A percentile compares a stretch with the other conserved stretches of the same genome.
Conservation (phyloP, 2,797 vertebrate species). For the Lepidocolaptes lacrymiger region DNA sequence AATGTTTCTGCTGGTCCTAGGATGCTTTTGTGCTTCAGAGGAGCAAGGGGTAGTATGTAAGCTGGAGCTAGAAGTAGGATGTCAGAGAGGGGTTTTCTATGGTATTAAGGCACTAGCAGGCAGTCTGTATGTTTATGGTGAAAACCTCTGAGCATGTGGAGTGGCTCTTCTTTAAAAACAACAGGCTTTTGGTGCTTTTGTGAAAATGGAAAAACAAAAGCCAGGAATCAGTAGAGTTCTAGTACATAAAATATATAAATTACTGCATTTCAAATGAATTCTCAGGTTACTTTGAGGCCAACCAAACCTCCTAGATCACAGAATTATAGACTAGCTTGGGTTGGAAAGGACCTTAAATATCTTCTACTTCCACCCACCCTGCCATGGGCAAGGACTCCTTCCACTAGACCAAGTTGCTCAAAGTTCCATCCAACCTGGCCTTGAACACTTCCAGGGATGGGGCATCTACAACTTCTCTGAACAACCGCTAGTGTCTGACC, state of each 20-base stretch:
- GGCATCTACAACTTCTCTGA: neutral
- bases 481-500: neutral
- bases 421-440: neutral
- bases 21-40: neutral
- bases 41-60: neutral
- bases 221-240: neutral
- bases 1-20: neutral
- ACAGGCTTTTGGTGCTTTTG: neutral
- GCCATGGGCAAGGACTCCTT: neutral
- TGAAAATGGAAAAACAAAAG: neutral
- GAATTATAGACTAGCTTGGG: neutral
- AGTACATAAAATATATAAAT: neutral
- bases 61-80: neutral
- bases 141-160: neutral
- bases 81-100: neutral
- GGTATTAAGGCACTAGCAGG: neutral
- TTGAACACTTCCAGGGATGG: neutral
- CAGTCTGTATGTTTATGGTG: rapidly evolving
- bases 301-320: neutral
- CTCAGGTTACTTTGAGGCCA: neutral
- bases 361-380: neutral
- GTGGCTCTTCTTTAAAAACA: neutral
- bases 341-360: neutral
- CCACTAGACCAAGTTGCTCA: neutral
- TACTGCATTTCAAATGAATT: neutral